Evolutionary conservation across 2,888 invertebrate species (phyloP).

Genomic region (Drymonia ruficornis): DNA sequence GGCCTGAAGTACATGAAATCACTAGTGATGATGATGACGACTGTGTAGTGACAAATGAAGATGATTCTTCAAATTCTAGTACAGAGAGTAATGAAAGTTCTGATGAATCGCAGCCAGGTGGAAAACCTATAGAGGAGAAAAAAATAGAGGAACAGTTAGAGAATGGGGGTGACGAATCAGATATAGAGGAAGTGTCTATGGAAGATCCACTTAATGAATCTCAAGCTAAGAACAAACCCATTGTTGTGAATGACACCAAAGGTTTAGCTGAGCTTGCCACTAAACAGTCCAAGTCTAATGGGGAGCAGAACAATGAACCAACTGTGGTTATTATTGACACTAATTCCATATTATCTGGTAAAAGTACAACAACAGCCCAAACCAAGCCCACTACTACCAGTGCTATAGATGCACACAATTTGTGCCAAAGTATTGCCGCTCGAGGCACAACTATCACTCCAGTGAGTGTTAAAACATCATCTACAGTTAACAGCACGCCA

Average conservation of each 20-base stretch:
- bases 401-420: constrained; percentile 65
- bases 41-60: constrained; percentile 80
- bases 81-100: constrained; percentile 84
- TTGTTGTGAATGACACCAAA: constrained; percentile 91
- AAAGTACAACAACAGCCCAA: constrained; percentile 49
- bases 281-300: constrained; percentile 76
- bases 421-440: constrained; percentile 79
- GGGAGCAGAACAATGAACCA: constrained; percentile 88
- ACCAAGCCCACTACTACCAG: constrained; percentile 52
- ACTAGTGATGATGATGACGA: constrained; percentile 86
- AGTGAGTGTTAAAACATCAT: constrained; percentile 63
- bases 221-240: constrained; percentile 71
- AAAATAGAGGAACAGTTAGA: constrained; percentile 81
- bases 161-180: constrained; percentile 72
- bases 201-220: constrained; percentile 86
- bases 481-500: constrained; percentile 36
- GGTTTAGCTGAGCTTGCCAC: constrained; percentile 88
- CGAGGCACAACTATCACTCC: constrained; percentile 84
- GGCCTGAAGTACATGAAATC: constrained; percentile 81
- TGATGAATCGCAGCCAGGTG: constrained; percentile 79
- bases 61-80: constrained; percentile 83
- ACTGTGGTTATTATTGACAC: constrained; percentile 94
- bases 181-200: constrained; percentile 84
- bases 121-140: constrained; percentile 78
- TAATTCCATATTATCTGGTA: constrained; percentile 86